Conservation (phyloP, 2,797 vertebrate species). For the Halcyon smyrnensis region DNA sequence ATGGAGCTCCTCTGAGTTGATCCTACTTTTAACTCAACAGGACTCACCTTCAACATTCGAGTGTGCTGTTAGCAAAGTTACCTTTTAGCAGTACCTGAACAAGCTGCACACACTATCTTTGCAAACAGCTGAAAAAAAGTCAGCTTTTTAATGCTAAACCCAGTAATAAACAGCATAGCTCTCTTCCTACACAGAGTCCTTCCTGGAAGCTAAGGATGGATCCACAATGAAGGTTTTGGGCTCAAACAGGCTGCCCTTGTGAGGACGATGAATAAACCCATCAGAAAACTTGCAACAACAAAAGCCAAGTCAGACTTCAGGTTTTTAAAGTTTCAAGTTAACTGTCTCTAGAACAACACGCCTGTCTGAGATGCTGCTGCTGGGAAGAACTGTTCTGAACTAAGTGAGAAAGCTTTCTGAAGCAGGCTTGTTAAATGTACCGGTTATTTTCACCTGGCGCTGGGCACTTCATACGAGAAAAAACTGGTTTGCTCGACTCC, state of each 20-base stretch:
- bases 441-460: background rate
- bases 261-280: background rate
- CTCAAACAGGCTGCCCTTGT: background rate
- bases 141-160: background rate
- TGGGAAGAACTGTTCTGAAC: background rate
- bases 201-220: background rate
- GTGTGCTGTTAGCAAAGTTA: background rate
- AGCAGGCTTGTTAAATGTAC: background rate
- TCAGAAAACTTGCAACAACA: background rate
- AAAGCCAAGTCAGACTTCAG: background rate
- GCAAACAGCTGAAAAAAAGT: background rate
- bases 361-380: background rate
- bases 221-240: background rate
- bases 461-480: background rate
- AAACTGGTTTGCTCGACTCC: background rate
- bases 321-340: background rate
- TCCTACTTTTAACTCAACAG: background rate
- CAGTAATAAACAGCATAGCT: background rate
- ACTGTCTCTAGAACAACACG: background rate
- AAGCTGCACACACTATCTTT: background rate
- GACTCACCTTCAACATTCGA: background rate
- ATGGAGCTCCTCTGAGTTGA: background rate
- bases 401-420: background rate
- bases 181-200: background rate
- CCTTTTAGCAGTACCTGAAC: background rate